Base-by-base conservation (phyloP, 2,888 invertebrate species). In the Neuroscelio doddi region DNA sequence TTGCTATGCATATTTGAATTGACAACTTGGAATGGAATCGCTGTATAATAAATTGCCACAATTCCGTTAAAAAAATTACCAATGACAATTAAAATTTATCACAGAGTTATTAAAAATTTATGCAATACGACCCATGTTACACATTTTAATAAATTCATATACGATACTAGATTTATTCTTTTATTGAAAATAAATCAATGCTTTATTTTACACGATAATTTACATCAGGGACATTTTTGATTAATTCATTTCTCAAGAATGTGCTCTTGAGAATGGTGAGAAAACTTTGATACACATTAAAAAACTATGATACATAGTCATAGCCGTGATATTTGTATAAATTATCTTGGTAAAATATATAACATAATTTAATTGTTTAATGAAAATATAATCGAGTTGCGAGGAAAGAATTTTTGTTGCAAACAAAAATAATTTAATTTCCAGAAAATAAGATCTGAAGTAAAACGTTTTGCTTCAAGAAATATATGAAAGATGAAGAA, bases 1-100 rank as follows among this genome's bases (percentile, higher is more conserved):
- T 34, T n/a, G n/a, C n/a, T 57, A 64, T 64, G 64, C 29, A 57
- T 56, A 64, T 57, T 47, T 15, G 16, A 17, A 38, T 29, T n/a
- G 29, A 46, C 29, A 17, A 45, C 39, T 32, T 21, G 15, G 34
- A 38, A 15, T 38, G 16, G 38, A n/a, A 38, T 38, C 17, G 8
- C n/a, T 17, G 17, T 9, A 17, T n/a, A n/a, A n/a, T n/a, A n/a
- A n/a, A n/a, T n/a, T n/a, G n/a, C n/a, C n/a, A n/a, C n/a, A n/a
- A n/a, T n/a, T n/a, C n/a, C n/a, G n/a, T n/a, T n/a, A n/a, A n/a
- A n/a, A n/a, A n/a, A n/a, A n/a, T n/a, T n/a, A n/a, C n/a, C n/a
- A n/a, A n/a, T n/a, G n/a, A n/a, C n/a, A n/a, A n/a, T n/a, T n/a
- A n/a, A n/a, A n/a, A n/a, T n/a, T n/a, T n/a, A n/a, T n/a, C n/a